Base-by-base conservation (phyloP, 92 coral and sea anemone genomes). In the Phenganax marumi region DNA sequence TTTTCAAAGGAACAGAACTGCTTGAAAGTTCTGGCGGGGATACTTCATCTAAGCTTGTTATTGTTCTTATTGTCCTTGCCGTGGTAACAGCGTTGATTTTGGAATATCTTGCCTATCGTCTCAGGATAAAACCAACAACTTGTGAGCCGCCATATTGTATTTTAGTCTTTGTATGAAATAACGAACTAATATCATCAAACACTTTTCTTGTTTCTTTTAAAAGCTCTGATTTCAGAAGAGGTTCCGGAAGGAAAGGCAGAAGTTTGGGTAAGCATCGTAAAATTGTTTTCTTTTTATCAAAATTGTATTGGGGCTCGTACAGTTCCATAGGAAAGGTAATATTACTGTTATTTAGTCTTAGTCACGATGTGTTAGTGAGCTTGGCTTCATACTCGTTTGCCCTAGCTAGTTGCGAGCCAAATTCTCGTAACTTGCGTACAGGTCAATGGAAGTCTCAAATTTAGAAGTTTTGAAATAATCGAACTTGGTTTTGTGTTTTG, bases 11-110 rank as follows among this genome's bases (percentile, higher is more conserved):
- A 39, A 66, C 73, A 46, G 46, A 78, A 56, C 83, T 61, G 12
- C 39, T 78, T 10, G 81, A 77, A 22, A 57, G 48, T 46, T 22
- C 65, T 3, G 83, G 73, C 39, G 83, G 73, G 0, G 73, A 78
- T 46, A 23, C 51, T 16, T 55, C 61, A 8, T 17, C 39, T 2
- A 78, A 78, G 47, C 1, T 61, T 6, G 21, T 78, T 43, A 78
- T 78, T 78, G 83, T 57, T 56, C 73, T 78, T 12, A 61, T 78
- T 63, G 72, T 78, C 33, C n/a, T 78, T 33, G 83, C 56, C 58
- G 9, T 78, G 0, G 25, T 78, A 39, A 78, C 83, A 25, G 83
- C 83, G 12, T 48, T 78, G 73, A 23, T 78, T 14, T 57, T 78
- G 73, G 83, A 78, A 63, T 63, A 12, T 62, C 43, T 78, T 16